Evolutionary conservation across 64 coral and sea anemone genomes (phyloP).

Genomic region (Montipora efflorescens): DNA sequence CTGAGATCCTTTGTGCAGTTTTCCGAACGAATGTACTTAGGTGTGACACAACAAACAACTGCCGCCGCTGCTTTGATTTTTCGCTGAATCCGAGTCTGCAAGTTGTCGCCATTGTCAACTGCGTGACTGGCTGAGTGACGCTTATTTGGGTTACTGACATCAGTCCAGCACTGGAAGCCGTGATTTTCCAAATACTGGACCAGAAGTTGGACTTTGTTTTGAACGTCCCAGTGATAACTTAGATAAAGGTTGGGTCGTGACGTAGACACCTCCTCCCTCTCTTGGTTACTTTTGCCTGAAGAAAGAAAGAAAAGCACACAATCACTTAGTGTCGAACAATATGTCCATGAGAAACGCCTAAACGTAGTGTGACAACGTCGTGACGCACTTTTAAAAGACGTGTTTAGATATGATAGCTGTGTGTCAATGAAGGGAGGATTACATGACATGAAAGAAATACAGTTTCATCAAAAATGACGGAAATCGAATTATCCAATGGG

Average conservation of each 20-base stretch:
- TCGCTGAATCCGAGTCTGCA: conserved; percentile 82
- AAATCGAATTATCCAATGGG: too few relatives aligned
- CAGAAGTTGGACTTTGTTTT: conserved; percentile 79
- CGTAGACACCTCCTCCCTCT: conserved; percentile 14
- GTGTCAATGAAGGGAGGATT: too few relatives aligned
- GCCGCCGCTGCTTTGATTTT: conserved; percentile 80
- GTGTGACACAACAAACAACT: conserved; percentile 88
- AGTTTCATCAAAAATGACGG: too few relatives aligned
- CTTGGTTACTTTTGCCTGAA: conserved; percentile 23
- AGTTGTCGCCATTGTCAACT: conserved; percentile 15
- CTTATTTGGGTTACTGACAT: conserved; percentile 67
- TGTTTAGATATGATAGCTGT: too few relatives aligned
- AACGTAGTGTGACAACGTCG: not conserved
- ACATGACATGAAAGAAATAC: too few relatives aligned
- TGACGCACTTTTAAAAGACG: not conserved
- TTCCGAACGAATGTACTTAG: conserved; percentile 92
- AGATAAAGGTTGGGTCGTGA: conserved; percentile 79
- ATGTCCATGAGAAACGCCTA: not conserved
- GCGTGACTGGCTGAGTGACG: conserved; percentile 25
- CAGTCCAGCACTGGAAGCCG: conserved; percentile 85
- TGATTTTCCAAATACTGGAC: conserved; percentile 81
- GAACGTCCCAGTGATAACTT: conserved; percentile 98
- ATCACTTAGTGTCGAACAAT: not conserved
- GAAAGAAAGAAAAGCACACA: not conserved
- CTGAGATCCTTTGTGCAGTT: conserved; percentile 89